Evolutionary conservation across 1,140 invertebrate genomes (phyloP).

Genomic region (Dysdera silvatica): DNA sequence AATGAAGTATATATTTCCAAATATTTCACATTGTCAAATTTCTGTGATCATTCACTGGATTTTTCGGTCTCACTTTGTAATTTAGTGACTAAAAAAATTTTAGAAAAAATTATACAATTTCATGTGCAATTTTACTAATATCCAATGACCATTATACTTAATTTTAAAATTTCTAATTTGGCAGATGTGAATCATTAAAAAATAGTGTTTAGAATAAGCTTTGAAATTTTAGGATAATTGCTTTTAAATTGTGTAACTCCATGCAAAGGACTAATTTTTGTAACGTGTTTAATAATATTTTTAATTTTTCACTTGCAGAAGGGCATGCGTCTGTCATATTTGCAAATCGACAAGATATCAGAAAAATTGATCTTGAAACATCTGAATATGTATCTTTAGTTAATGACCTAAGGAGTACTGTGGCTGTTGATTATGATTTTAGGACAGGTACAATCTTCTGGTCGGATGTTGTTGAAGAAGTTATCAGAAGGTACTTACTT

Average conservation of each 20-base stretch:
- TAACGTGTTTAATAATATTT: not conserved
- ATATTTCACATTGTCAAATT: no score
- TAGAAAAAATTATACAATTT: no score
- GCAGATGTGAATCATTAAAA: no score
- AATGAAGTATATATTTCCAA: no score
- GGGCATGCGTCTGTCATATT: constrained; percentile 61
- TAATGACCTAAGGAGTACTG: constrained; percentile 73
- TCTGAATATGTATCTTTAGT: constrained; percentile 68
- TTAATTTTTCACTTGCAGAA: constrained; percentile 13
- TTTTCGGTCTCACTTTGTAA: no score
- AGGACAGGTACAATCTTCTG: constrained; percentile 86
- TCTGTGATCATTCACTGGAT: no score
- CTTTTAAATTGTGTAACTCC: not conserved
- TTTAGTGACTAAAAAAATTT: no score
- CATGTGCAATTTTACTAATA: no score
- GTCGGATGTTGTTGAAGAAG: constrained; percentile 58
- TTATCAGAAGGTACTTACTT: constrained; percentile 24
- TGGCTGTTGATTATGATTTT: constrained; percentile 81
- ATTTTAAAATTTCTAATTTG: no score
- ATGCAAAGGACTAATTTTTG: not conserved
- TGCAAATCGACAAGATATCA: constrained; percentile 73
- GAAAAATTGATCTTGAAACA: constrained; percentile 72
- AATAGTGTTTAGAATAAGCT: no score
- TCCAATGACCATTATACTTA: no score
- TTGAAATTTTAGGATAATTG: no score